phyloP scores from a whole-genome alignment of 1,140 invertebrate species.

The Hypsibius dujardini region DNA sequence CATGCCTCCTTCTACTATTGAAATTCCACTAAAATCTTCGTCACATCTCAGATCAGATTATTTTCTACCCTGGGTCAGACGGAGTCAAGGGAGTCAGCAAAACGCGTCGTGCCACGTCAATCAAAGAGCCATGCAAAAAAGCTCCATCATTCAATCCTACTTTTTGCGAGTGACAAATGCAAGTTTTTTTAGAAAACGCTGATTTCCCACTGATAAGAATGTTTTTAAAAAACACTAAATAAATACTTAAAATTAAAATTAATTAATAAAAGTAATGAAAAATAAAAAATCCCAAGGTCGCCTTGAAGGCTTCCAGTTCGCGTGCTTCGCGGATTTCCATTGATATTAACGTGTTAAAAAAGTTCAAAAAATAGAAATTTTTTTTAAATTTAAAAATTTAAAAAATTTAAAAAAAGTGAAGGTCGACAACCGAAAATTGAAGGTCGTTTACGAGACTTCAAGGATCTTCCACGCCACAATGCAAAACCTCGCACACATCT shows the following conservation, averaged over 20 bases:
- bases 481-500: too few species aligned
- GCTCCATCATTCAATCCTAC: too few species aligned
- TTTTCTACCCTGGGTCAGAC: not conserved
- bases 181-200: not conserved
- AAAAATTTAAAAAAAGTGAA: too few species aligned
- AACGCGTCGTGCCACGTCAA: not conserved
- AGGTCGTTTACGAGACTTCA: too few species aligned
- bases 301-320: not conserved
- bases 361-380: not conserved
- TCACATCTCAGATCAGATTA: too few species aligned
- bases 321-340: not conserved
- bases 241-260: not conserved
- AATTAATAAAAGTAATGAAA: not conserved
- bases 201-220: not conserved
- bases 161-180: not conserved
- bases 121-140: not conserved
- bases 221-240: not conserved
- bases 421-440: too few species aligned
- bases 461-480: too few species aligned
- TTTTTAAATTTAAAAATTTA: too few species aligned
- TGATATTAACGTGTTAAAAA: not conserved
- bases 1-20: too few species aligned
- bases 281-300: not conserved
- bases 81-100: not conserved
- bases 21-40: too few species aligned